Evolutionary conservation across 2,113 vertebrate genomes (phyloP).

Genomic region (Delphinapterus leucas): DNA sequence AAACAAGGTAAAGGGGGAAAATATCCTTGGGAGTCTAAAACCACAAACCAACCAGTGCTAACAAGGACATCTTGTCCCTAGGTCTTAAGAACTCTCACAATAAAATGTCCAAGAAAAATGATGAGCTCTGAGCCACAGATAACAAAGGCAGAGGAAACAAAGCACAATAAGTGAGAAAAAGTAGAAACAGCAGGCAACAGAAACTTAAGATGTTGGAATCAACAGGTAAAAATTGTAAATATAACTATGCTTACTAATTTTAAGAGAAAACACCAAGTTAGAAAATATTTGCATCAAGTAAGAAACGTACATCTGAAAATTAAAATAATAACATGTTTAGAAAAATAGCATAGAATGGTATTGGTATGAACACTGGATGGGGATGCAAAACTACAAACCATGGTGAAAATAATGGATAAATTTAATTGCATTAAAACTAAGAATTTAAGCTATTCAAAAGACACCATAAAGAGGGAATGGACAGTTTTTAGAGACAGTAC

Average conservation of each 20-base stretch:
- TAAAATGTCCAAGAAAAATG: neutral
- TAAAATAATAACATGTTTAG: neutral
- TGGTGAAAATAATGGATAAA: neutral
- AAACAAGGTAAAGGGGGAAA: neutral
- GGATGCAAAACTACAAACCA: neutral
- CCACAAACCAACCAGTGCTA: neutral
- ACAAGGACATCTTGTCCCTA: neutral
- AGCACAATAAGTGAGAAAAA: neutral
- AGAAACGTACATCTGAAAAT: neutral
- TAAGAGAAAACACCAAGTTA: neutral
- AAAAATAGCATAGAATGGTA: neutral
- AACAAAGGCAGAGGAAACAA: neutral
- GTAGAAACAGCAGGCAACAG: neutral
- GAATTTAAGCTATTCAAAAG: neutral
- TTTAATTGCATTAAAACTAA: neutral
- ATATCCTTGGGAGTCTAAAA: neutral
- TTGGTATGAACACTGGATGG: neutral
- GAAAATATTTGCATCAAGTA: neutral
- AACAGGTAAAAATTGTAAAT: neutral
- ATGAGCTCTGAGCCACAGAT: neutral
- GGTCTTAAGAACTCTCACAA: neutral
- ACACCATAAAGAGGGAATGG: neutral
- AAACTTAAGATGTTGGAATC: neutral
- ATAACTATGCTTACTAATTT: neutral
- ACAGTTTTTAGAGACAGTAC: neutral